Evolutionary conservation across 2,113 vertebrate genomes (phyloP).

Genomic region (Anser cygnoides): DNA sequence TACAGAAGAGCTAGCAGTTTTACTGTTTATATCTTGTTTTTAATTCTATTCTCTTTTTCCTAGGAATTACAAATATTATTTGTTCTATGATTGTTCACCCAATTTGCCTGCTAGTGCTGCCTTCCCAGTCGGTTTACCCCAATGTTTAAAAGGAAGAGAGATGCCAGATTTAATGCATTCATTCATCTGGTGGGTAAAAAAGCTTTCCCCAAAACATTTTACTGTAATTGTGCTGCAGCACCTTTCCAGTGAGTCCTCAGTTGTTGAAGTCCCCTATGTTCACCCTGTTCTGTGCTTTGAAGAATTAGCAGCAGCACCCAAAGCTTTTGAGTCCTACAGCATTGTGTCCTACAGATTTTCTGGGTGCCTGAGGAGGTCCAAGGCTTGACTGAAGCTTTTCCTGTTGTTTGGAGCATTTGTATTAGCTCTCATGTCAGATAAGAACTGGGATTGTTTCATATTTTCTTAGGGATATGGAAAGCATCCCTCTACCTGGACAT

Average conservation of each 20-base stretch:
- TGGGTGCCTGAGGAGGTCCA: not conserved
- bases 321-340: not conserved
- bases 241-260: not conserved
- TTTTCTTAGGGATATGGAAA: not conserved
- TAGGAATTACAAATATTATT: not conserved
- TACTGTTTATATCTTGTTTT: not conserved
- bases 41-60: not conserved
- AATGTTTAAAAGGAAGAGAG: not conserved
- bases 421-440: not conserved
- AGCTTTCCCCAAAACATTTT: rapidly evolving
- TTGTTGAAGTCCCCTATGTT: not conserved
- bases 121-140: not conserved
- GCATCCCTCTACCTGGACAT: not conserved
- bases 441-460: not conserved
- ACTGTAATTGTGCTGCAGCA: not conserved
- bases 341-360: not conserved
- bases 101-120: not conserved
- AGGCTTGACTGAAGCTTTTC: not conserved
- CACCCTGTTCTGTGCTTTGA: not conserved
- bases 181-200: not conserved
- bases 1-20: not conserved
- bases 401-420: not conserved
- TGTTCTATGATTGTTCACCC: not conserved
- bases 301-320: not conserved
- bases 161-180: not conserved